These are phyloP conservation scores for Tetragnatha versicolor DNA, from an alignment of 1,140 invertebrate genomes.

Conservation along the genomic window DNA sequence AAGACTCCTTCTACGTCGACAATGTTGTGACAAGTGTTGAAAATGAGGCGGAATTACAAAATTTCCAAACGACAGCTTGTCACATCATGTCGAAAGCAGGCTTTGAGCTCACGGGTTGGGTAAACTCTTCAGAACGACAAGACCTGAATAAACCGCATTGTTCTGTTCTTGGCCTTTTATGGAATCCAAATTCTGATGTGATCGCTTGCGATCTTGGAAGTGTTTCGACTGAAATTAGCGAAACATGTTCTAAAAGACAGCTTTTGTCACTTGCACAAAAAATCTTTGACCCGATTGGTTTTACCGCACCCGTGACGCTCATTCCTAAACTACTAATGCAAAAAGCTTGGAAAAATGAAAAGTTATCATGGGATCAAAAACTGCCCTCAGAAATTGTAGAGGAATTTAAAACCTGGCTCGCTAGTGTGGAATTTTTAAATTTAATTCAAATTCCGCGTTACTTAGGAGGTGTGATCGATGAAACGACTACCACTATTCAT, in stretches of 20 bases:
- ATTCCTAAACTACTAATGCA: conserved; percentile 2
- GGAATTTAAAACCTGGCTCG: not conserved
- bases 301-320: not conserved
- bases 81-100: not conserved
- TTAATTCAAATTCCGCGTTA: conserved; percentile 12
- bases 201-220: not conserved
- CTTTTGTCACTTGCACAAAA: not conserved
- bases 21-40: not conserved
- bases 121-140: not conserved
- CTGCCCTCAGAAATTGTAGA: not conserved
- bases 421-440: not conserved
- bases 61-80: not conserved
- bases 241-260: not conserved
- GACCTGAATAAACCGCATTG: not conserved
- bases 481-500: not conserved
- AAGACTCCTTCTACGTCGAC: not conserved
- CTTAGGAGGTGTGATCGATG: not conserved
- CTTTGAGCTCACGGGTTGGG: conserved; percentile 1
- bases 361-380: not conserved
- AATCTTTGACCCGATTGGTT: not conserved
- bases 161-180: not conserved
- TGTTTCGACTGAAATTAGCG: not conserved
- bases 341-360: not conserved
- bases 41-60: not conserved
- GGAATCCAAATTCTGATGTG: not conserved